Percentiles rank a stretch among this genome's conserved stretches.
Evolutionary conservation across 2,888 invertebrate genomes (phyloP).

Genomic region (Acrocera orbiculus): DNA sequence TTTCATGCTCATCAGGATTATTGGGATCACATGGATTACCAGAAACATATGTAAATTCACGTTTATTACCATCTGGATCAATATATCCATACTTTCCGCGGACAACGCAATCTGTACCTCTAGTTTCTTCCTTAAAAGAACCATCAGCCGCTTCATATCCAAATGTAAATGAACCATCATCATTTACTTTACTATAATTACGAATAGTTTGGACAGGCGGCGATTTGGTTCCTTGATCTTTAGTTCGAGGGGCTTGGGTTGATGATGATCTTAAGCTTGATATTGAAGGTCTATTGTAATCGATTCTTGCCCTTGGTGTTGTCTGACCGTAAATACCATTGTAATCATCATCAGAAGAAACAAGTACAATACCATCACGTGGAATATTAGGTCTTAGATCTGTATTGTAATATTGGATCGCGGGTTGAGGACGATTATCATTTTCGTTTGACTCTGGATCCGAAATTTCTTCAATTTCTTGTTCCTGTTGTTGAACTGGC

Average conservation of each 20-base stretch:
- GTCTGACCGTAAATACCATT: conserved; percentile 33
- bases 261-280: conserved; percentile 13
- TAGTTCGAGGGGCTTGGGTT: conserved; percentile 33
- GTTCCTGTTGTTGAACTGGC: conserved; percentile 6
- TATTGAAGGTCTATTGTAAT: conserved; percentile 14
- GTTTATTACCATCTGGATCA: conserved; percentile 69
- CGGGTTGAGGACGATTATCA: conserved; percentile 25
- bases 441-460: conserved; percentile 30
- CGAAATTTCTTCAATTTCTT: conserved; percentile 14
- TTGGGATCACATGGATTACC: conserved; percentile 76
- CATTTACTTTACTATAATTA: conserved; percentile 60
- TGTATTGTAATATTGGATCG: conserved; percentile 30
- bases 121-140: conserved; percentile 70
- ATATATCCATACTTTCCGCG: conserved; percentile 75
- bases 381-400: conserved; percentile 18
- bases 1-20: conserved; percentile 50
- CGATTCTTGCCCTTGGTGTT: conserved; percentile 11
- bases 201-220: conserved; percentile 68
- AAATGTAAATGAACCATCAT: conserved; percentile 41
- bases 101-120: conserved; percentile 72
- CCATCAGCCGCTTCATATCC: conserved; percentile 66
- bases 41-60: conserved; percentile 73
- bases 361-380: conserved; percentile 24
- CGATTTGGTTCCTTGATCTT: conserved; percentile 41
- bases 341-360: conserved; percentile 31